Base-by-base conservation (phyloP, 2,888 invertebrate species). In the Tanytarsus gracilentus region DNA sequence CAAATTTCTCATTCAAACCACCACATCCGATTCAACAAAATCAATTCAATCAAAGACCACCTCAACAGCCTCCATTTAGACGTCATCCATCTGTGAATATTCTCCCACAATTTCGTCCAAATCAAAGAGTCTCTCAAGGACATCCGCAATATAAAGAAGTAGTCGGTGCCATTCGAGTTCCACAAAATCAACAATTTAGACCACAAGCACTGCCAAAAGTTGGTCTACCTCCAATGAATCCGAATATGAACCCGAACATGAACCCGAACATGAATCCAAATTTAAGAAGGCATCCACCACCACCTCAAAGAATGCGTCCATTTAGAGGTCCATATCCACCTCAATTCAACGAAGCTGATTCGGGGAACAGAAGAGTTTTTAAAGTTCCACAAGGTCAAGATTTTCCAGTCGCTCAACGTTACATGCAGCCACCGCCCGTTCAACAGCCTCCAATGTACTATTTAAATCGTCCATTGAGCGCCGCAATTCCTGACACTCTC, bases 51-150 rank as follows among this genome's bases (percentile, higher is more conserved):
- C 72, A 26, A 71, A 72, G 23, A 6, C 16, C 25, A 58, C 30
- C 73, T 72, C 64, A 70, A 67, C 64, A 65, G 26, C 66, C 69
- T 4, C 68, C 68, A 2, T 68, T 66, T 62, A 66, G 67, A 3
- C 69, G 69, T 60, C 66, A 66, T 1, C 67, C 72, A 61, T 67
- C 82, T 44, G 85, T 85, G 1, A 85, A 85, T 66, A 85, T 85
- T 66, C 68, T 85, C 23, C 85, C 85, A 0, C 85, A 85, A 66
- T 85, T 85, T 65, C 75, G 85, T 29, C 85, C 85, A 0, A 84
- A 83, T 65, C 80, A 81, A 2, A 80, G 81, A 65, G 71, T 77
- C 3, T 77, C 77, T 0, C 75, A 73, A 62, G 78, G 77, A 0
- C 74, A 74, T 63, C 58, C 61, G 52, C 44, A 40, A n/a, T 27